phyloP scores from a whole-genome alignment of 2,797 vertebrate species.

The Artibeus jamaicensis region DNA sequence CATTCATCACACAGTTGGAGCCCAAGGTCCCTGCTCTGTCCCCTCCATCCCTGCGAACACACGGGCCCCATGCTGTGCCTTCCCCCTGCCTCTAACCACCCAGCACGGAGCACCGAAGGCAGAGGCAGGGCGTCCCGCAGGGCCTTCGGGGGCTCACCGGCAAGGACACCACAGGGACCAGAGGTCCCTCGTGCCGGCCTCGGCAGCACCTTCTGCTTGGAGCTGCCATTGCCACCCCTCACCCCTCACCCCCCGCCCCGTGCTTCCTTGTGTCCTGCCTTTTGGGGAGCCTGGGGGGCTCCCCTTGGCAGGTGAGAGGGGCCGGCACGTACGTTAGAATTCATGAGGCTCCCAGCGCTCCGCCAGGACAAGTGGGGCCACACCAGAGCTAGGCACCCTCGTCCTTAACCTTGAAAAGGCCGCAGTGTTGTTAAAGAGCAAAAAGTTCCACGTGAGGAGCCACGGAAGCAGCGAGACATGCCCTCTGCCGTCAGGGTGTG shows the following conservation, averaged over 20 bases:
- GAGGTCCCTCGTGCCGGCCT: not conserved
- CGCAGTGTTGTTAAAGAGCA: not conserved
- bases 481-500: not conserved
- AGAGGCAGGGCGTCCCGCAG: not conserved
- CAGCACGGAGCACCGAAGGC: not conserved
- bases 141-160: not conserved
- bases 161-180: not conserved
- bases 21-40: not conserved
- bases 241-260: not conserved
- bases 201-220: not conserved
- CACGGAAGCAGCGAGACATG: not conserved
- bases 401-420: conserved; percentile 21
- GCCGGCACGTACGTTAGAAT: not conserved
- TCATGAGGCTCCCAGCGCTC: not conserved
- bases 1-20: not conserved
- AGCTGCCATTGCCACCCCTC: not conserved
- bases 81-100: not conserved
- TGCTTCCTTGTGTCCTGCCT: not conserved
- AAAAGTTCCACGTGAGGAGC: not conserved
- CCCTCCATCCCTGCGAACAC: not conserved
- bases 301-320: not conserved
- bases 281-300: not conserved
- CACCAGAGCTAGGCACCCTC: not conserved
- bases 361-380: not conserved
- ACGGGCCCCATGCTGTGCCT: not conserved